Conservation (phyloP, 2,888 invertebrate species). For the Encarsia formosa region DNA sequence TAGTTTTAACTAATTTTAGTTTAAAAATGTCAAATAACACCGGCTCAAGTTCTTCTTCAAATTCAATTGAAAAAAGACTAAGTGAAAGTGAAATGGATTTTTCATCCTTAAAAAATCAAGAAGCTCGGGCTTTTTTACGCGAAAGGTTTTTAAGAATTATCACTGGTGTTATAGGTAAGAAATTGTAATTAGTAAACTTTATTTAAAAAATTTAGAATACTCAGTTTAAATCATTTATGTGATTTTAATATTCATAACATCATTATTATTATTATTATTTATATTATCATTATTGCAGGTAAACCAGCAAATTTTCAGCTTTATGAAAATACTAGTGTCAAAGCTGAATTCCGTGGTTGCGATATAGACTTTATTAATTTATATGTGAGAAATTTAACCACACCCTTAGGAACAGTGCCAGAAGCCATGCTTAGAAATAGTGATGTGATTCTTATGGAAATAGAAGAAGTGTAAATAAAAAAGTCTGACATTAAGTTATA, state of each 20-base stretch:
- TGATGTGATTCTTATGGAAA: conserved; percentile 47
- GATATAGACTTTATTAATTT: conserved; percentile 49
- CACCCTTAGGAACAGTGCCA: conserved; percentile 49
- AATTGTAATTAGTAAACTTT: too few species aligned
- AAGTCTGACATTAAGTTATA: conserved; percentile 16
- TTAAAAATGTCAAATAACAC: conserved; percentile 8
- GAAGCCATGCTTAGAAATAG: conserved; percentile 48
- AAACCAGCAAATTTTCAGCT: conserved; percentile 46
- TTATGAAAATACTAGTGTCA: conserved; percentile 47
- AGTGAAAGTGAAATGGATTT: conserved; percentile 32
- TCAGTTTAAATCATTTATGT: too few species aligned
- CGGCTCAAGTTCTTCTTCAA: background rate
- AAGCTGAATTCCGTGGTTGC: conserved; percentile 49
- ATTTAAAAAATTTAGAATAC: too few species aligned
- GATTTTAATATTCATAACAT: too few species aligned
- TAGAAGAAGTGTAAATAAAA: conserved; percentile 34
- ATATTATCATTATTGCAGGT: conserved; percentile 38
- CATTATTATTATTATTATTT: too few species aligned
- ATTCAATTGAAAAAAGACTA: conserved; percentile 9
- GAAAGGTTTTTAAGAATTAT: conserved; percentile 50
- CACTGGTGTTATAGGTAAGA: conserved; percentile 49
- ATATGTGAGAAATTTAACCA: conserved; percentile 47
- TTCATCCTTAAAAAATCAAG: conserved; percentile 44
- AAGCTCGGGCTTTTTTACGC: conserved; percentile 49
- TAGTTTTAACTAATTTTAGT: too few species aligned